Percentiles rank a stretch among this genome's conserved stretches.
phyloP scores from a whole-genome alignment of 2,888 invertebrate genomes.

The Cyclophora punctaria region DNA sequence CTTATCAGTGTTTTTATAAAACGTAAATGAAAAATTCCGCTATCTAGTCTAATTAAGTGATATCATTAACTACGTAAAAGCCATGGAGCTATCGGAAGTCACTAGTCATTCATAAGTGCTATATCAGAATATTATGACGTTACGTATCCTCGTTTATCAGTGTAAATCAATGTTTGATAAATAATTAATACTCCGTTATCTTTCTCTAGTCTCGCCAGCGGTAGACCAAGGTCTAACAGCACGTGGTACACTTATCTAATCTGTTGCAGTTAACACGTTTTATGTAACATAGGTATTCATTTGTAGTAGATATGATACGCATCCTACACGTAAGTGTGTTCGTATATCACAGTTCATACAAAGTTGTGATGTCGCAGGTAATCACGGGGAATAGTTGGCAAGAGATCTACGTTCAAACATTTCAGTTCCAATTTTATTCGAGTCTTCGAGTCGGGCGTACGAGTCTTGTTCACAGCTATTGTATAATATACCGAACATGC shows the following conservation, averaged over 20 bases:
- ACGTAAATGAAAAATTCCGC: conserved; percentile 9
- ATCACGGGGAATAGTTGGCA: conserved; percentile 40
- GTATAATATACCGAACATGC: conserved; percentile 23
- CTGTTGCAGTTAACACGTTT: no score
- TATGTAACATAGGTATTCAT: no score
- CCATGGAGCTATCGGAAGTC: no score
- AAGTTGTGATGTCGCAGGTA: conserved; percentile 10
- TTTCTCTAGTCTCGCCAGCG: neutral
- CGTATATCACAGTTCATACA: neutral
- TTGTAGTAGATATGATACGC: no score
- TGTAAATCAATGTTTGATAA: neutral
- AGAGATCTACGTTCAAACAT: conserved; percentile 28
- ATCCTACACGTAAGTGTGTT: no score
- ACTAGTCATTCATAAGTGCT: no score
- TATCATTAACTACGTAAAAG: no score
- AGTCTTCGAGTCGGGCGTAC: conserved; percentile 20
- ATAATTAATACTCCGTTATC: no score
- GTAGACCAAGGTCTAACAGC: conserved; percentile 1
- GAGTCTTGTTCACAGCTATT: conserved; percentile 21
- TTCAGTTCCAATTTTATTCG: conserved; percentile 47
- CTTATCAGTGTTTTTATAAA: conserved; percentile 2
- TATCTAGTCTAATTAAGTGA: conserved; percentile 1
- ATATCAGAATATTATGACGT: no score
- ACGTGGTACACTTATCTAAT: neutral
- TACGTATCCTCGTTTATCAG: no score